Evolutionary conservation across 2,113 vertebrate species (phyloP).

Genomic region (Burhinus oedicnemus): DNA sequence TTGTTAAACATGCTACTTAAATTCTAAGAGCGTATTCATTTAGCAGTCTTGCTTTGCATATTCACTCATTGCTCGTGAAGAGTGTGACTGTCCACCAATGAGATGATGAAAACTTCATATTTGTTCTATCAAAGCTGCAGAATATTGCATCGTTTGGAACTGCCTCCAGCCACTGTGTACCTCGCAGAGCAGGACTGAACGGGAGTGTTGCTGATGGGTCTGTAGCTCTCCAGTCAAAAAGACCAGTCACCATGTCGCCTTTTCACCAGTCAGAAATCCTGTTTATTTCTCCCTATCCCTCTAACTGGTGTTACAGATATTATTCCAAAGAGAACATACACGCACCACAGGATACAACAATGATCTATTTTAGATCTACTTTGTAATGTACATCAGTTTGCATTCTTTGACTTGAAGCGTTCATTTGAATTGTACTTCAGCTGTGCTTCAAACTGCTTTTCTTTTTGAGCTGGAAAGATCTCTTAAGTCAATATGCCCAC

Average conservation of each 20-base stretch:
- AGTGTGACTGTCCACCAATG: not conserved
- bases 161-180: rapidly evolving
- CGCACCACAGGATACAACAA: rapidly evolving
- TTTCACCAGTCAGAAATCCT: not conserved
- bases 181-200: not conserved
- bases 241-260: not conserved
- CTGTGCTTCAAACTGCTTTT: not conserved
- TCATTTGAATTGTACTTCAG: not conserved
- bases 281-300: not conserved
- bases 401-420: not conserved
- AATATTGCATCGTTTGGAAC: too few relatives aligned
- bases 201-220: not conserved
- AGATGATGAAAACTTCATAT: not conserved
- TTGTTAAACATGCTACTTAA: not conserved
- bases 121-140: not conserved
- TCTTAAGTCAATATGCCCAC: rapidly evolving
- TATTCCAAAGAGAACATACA: not conserved
- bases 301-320: not conserved
- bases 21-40: not conserved
- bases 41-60: not conserved
- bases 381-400: not conserved
- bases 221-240: not conserved
- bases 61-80: not conserved
- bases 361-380: rapidly evolving
- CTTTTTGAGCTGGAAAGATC: not conserved